These are phyloP conservation scores for Pelmatolapia mariae DNA, from an alignment of 2,113 vertebrate species.

Conservation along the genomic window DNA sequence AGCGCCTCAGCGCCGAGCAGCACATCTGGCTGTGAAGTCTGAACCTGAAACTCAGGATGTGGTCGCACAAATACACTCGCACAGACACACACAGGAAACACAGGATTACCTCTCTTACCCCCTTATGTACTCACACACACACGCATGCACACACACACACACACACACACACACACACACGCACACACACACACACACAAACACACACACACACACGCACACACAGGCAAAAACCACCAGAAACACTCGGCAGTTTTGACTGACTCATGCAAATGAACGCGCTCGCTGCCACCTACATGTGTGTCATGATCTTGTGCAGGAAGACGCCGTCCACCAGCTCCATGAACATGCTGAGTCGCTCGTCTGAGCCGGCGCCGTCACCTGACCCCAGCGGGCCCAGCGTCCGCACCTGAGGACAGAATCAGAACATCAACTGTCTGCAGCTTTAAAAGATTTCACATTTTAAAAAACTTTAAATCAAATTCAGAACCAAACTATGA, in stretches of 20 bases:
- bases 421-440: neutral
- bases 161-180: neutral
- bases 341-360: constrained; percentile 60
- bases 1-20: neutral
- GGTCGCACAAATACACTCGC: neutral
- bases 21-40: constrained; percentile 44
- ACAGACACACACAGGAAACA: constrained; percentile 23
- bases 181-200: accelerated
- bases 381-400: constrained; percentile 53
- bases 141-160: neutral
- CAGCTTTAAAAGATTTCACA: neutral
- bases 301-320: constrained; percentile 69
- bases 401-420: constrained; percentile 40
- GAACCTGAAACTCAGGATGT: constrained; percentile 65
- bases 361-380: constrained; percentile 26
- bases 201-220: accelerated
- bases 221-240: neutral
- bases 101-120: neutral
- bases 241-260: neutral
- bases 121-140: neutral
- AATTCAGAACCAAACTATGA: neutral
- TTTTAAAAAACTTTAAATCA: neutral
- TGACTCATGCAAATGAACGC: neutral
- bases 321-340: constrained; percentile 66
- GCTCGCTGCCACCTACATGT: constrained; percentile 42